These are phyloP conservation scores for Anabacerthia variegaticeps DNA, from an alignment of 2,797 vertebrate species.

Conservation along the genomic window DNA sequence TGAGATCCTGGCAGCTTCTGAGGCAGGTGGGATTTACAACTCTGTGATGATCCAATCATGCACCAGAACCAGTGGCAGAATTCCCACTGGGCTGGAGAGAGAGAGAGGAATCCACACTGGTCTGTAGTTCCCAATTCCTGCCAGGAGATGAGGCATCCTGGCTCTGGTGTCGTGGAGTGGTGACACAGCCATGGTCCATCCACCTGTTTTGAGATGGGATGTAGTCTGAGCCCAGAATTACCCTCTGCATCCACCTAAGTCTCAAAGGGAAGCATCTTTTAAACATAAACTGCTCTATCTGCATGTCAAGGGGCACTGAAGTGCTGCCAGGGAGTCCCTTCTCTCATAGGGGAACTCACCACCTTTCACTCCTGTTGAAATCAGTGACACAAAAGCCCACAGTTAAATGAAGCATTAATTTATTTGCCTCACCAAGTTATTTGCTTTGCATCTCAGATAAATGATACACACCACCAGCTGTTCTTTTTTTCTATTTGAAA, in stretches of 20 bases:
- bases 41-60: rapidly evolving
- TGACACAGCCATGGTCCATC: neutral
- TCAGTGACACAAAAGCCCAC: neutral
- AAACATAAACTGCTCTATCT: neutral
- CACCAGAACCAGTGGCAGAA: neutral
- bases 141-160: neutral
- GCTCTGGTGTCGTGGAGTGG: neutral
- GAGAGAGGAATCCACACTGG: neutral
- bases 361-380: neutral
- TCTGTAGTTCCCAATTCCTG: neutral
- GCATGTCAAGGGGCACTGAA: rapidly evolving
- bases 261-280: neutral
- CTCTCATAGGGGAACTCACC: neutral
- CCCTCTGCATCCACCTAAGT: neutral
- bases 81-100: neutral
- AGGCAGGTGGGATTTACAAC: neutral
- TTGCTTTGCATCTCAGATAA: neutral
- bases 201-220: neutral
- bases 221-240: neutral
- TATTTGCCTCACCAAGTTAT: neutral
- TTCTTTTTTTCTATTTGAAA: neutral
- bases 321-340: neutral
- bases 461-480: neutral
- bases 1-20: neutral
- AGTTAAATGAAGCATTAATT: neutral